Base-by-base conservation (phyloP, 1,140 invertebrate species). In the Arion vulgaris region DNA sequence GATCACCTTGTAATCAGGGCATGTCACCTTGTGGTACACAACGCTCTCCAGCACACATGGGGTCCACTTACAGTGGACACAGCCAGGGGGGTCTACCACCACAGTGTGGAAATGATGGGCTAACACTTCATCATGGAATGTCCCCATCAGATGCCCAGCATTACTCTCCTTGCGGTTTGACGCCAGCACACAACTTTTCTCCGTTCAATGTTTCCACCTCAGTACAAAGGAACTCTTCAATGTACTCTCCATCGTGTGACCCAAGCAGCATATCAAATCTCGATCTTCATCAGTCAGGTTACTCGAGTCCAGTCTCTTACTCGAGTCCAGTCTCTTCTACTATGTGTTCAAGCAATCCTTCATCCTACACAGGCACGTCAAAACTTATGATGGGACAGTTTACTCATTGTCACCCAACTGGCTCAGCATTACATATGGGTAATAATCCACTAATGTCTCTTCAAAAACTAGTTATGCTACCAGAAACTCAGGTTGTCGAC, bases 401-500 rank as follows among this genome's bases (percentile, higher is more conserved):
- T 28, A 75, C 41, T 15, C 28, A 32, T 51, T 75, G 45, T 32
- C 28, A 45, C 45, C 41, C 73, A 53, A 1, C 41, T 49, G 39
- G 28, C 28, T 51, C 73, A 45, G 4, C 38, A 4, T 41, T 45
- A 39, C 73, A 75, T 53, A 75, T 71, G 62, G 26, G 69, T 0
- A 84, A 71, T 41, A 89, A 89, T 57, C 91, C 91, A 13, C 81
- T 92, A 0, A 87, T 89, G 86, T 92, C 90, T 39, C 83, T 92
- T 69, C 88, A 92, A 83, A 91, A 90, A 85, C 84, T 92, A 4
- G 90, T 91, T 49, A 89, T 90, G 88, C 83, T 91, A 38, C 90
- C 91, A 32, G 90, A 91, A 77, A 87, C 84, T 23, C 90, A 90
- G 78, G 91, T 92, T n/a, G 83, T 91, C 71, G 90, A 90, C 83